Evolutionary conservation across 64 coral and sea anemone genomes (phyloP).

Genomic region (Pocillopora verrucosa): DNA sequence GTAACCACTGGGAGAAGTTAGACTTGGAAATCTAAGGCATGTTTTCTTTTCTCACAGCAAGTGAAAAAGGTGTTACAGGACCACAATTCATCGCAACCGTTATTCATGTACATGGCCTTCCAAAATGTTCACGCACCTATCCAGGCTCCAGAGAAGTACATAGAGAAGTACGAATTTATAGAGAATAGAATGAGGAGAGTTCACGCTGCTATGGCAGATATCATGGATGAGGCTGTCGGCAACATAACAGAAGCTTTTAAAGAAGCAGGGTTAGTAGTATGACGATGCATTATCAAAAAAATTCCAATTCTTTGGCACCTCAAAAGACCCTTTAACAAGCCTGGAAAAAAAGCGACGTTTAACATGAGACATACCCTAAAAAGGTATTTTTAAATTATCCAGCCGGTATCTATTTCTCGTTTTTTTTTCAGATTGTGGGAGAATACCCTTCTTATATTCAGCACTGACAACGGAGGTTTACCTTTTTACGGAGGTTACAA

Average conservation of each 20-base stretch:
- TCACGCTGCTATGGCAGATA: slow-evolving; percentile 23
- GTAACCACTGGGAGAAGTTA: too few relatives aligned
- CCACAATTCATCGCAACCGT: background rate
- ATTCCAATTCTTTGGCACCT: too few relatives aligned
- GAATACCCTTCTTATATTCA: slow-evolving; percentile 73
- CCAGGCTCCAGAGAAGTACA: slow-evolving; percentile 14
- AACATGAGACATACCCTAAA: too few relatives aligned
- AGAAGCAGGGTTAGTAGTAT: background rate
- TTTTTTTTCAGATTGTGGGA: slow-evolving; percentile 63
- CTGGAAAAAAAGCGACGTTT: too few relatives aligned
- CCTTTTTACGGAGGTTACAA: slow-evolving; percentile 66
- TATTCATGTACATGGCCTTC: slow-evolving; percentile 49
- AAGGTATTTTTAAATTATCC: too few relatives aligned
- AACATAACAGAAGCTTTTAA: slow-evolving; percentile 35
- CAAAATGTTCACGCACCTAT: slow-evolving; percentile 27
- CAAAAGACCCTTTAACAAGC: too few relatives aligned
- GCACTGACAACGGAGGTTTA: slow-evolving; percentile 83
- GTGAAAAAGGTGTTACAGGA: background rate
- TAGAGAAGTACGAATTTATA: slow-evolving; percentile 22
- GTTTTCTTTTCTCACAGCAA: background rate
- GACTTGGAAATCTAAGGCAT: too few relatives aligned
- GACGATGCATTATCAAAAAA: background rate
- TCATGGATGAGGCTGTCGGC: slow-evolving; percentile 41
- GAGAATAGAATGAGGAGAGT: background rate
- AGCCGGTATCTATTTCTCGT: too few relatives aligned